Evolutionary conservation across 2,797 vertebrate genomes (phyloP).

Genomic region (Parauchenoglanis punctatus): DNA sequence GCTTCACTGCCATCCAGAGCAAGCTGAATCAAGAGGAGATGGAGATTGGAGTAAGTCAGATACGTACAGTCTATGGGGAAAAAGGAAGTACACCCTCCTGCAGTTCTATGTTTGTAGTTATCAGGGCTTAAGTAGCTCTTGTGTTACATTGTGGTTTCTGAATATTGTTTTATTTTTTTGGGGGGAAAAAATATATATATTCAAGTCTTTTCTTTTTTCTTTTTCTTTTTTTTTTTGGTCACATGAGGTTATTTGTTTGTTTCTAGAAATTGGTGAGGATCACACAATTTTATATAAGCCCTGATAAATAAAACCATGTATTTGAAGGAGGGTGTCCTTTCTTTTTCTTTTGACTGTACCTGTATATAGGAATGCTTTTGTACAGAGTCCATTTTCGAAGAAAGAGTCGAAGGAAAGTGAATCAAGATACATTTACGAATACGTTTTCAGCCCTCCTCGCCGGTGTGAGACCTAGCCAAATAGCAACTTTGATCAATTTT

Average conservation of each 20-base stretch:
- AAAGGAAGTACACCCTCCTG: neutral
- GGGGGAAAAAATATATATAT: neutral
- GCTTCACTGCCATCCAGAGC: constrained; percentile 93
- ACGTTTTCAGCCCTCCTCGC: neutral
- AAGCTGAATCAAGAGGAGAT: constrained; percentile 94
- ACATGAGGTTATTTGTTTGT: neutral
- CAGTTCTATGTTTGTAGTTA: neutral
- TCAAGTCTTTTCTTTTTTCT: neutral
- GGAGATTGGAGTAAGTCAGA: constrained; percentile 89
- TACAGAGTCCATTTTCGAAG: neutral
- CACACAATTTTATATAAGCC: neutral
- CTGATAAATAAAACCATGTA: neutral
- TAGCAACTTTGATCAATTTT: neutral
- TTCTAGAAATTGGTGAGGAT: neutral
- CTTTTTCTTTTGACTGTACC: too few species aligned
- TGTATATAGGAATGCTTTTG: neutral
- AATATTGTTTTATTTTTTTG: neutral
- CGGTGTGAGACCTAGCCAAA: neutral
- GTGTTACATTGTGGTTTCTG: neutral
- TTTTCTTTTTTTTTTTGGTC: too few species aligned
- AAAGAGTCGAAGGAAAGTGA: too few species aligned
- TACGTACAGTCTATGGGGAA: neutral
- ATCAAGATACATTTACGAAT: neutral
- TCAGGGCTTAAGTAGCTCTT: neutral
- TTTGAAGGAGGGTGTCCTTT: neutral